These are phyloP conservation scores for Arctocebus calabarensis DNA, from an alignment of 2,797 vertebrate species.

Conservation along the genomic window DNA sequence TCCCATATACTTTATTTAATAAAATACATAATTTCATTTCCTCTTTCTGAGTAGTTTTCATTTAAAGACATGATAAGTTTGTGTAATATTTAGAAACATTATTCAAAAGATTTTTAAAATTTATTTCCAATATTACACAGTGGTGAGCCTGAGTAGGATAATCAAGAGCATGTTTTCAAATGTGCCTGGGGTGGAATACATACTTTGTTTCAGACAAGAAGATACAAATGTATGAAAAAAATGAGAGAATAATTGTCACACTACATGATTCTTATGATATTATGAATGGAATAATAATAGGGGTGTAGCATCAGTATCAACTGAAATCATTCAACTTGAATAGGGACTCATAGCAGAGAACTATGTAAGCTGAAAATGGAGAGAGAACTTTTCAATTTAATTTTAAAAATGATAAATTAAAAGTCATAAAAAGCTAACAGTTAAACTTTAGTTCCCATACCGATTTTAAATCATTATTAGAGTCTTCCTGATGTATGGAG, in stretches of 20 bases:
- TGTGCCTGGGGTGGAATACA: not conserved
- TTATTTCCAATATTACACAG: not conserved
- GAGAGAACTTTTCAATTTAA: not conserved
- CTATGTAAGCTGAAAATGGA: not conserved
- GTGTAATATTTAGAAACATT: not conserved
- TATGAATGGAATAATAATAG: not conserved
- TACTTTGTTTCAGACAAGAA: not conserved
- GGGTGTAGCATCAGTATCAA: not conserved
- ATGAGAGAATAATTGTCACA: not conserved
- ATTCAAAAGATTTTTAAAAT: not conserved
- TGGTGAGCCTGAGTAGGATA: not conserved
- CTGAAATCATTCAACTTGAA: not conserved
- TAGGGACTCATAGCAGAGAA: not conserved
- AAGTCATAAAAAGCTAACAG: not conserved
- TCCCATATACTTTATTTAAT: not conserved
- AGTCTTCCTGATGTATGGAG: not conserved
- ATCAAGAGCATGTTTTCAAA: not conserved
- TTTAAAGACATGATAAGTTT: not conserved
- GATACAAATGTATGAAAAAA: not conserved
- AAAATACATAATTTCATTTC: not conserved
- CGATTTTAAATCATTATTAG: not conserved
- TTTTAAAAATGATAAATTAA: not conserved
- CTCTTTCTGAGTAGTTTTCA: not conserved
- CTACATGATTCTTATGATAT: not conserved
- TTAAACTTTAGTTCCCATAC: not conserved